These are phyloP conservation scores for Pempheris klunzingeri DNA, from an alignment of 2,797 vertebrate genomes.

Conservation along the genomic window DNA sequence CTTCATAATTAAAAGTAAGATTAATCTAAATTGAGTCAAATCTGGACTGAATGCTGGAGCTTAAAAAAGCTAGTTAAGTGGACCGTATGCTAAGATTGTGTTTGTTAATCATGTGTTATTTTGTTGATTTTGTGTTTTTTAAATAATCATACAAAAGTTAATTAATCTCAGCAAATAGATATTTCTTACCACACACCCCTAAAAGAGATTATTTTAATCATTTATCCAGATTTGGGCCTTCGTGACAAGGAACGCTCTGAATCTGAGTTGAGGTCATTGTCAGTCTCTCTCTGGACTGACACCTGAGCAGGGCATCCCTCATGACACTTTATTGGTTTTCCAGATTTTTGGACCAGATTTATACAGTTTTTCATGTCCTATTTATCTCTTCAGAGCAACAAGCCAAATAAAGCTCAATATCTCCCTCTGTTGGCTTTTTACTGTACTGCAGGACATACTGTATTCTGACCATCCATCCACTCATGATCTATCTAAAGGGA, in stretches of 20 bases:
- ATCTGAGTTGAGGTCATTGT: not conserved
- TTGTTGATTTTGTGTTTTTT: no score
- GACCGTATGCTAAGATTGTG: not conserved
- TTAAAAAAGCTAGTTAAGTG: not conserved
- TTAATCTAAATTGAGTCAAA: no score
- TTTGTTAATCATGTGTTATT: not conserved
- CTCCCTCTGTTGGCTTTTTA: slow-evolving; percentile 14
- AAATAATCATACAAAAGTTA: no score
- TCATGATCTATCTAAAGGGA: no score
- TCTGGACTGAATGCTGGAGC: no score
- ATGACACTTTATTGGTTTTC: not conserved
- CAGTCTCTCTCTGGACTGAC: not conserved
- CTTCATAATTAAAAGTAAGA: no score
- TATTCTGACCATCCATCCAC: no score
- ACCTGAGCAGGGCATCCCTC: not conserved
- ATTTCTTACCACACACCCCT: no score
- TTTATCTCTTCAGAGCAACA: not conserved
- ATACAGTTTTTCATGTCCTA: not conserved
- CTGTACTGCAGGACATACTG: not conserved
- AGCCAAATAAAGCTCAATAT: not conserved
- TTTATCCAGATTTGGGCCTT: not conserved
- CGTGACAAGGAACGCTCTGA: not conserved
- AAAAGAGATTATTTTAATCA: no score
- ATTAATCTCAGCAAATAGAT: no score
- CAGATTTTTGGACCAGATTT: not conserved